These are phyloP conservation scores for Halcyon chelicuti DNA, from an alignment of 2,797 vertebrate species.

Conservation along the genomic window DNA sequence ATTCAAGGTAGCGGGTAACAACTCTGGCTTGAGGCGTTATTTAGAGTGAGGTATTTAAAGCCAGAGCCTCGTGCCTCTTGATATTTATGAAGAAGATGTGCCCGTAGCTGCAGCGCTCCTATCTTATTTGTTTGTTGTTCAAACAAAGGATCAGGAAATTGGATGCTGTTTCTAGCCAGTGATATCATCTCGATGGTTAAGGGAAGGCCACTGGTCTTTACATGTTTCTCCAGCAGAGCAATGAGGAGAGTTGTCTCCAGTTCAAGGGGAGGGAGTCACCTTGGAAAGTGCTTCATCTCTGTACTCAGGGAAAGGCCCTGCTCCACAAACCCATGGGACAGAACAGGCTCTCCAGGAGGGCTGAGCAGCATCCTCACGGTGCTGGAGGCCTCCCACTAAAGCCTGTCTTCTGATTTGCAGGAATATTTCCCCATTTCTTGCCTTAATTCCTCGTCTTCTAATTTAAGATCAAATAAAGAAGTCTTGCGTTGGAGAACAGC, in stretches of 20 bases:
- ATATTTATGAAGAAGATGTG: conserved; percentile 67
- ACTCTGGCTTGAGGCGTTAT: conserved; percentile 29
- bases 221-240: background rate
- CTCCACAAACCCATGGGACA: background rate
- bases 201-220: conserved; percentile 17
- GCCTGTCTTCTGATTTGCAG: background rate
- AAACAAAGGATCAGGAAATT: conserved; percentile 72
- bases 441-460: background rate
- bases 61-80: conserved; percentile 4
- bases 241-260: background rate
- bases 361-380: background rate
- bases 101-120: background rate
- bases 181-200: conserved; percentile 50
- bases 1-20: conserved; percentile 13
- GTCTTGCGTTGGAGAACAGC: background rate
- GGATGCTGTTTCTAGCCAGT: conserved; percentile 35
- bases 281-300: background rate
- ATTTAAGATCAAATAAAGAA: background rate
- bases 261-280: conserved; percentile 7
- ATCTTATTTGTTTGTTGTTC: conserved; percentile 68
- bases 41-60: conserved; percentile 41
- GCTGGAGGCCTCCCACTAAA: background rate
- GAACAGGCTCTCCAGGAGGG: fast-evolving
- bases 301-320: background rate
- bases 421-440: background rate